Percentiles rank a stretch among this genome's conserved stretches.
Conservation (phyloP, 2,888 invertebrate species). For the Baronia brevicornis region DNA sequence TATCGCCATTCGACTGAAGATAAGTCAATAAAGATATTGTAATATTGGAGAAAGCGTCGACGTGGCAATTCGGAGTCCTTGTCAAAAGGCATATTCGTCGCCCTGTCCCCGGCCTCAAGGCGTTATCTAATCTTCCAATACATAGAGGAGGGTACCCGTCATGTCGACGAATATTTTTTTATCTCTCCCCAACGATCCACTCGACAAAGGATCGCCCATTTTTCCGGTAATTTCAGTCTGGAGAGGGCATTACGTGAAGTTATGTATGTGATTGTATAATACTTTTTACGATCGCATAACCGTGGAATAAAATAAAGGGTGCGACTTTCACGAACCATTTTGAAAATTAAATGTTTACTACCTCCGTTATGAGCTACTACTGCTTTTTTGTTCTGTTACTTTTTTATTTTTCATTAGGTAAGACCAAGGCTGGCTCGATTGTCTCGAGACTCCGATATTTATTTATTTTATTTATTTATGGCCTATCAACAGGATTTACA, state of each 20-base stretch:
- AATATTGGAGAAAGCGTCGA: slow-evolving; percentile 10
- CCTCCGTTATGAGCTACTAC: not conserved
- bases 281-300: slow-evolving; percentile 26
- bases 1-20: slow-evolving; percentile 1
- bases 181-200: slow-evolving; percentile 34
- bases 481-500: too few species aligned
- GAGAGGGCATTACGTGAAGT: slow-evolving; percentile 28
- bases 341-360: slow-evolving; percentile 12
- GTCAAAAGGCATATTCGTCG: slow-evolving; percentile 17
- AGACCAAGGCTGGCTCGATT: too few species aligned
- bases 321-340: slow-evolving; percentile 12
- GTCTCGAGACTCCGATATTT: too few species aligned
- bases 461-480: too few species aligned
- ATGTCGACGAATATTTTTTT: slow-evolving; percentile 49
- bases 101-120: slow-evolving; percentile 13
- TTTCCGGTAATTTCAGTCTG: slow-evolving; percentile 40
- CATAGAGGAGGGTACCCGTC: slow-evolving; percentile 30
- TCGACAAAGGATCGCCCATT: slow-evolving; percentile 32
- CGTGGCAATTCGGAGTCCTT: slow-evolving; percentile 10
- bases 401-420: not conserved
- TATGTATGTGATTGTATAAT: slow-evolving; percentile 30
- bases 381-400: slow-evolving; percentile 1
- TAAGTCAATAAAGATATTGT: slow-evolving; percentile 14
- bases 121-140: slow-evolving; percentile 41
- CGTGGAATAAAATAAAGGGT: slow-evolving; percentile 13